Evolutionary conservation across 2,113 vertebrate genomes (phyloP), one percentile per base, ranked within the genome.

Genomic region (Anser cygnoides): DNA sequence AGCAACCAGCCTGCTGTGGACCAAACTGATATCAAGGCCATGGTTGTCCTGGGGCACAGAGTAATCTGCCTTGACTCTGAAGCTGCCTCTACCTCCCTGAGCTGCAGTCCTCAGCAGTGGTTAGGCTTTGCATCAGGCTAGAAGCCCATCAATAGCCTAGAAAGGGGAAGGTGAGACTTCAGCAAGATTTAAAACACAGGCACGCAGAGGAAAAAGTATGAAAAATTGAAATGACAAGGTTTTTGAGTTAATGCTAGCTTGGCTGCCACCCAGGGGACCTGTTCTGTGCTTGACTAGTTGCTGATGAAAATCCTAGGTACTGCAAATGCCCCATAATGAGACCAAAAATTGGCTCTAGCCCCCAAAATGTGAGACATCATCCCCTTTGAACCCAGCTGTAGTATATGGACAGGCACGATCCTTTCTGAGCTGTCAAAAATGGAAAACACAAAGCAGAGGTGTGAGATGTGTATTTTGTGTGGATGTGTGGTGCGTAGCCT

Each of bases 261-360:
- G 87, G 31, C 35, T 70, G 17, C 49, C 37, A 37, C 20, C n/a
- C 37, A 18, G 28, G 58, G 79, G 70, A 85, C 39, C 73, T 54
- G 18, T 18, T 92, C 63, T 4, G 4, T 0, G 2, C 46, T 85
- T 90, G 63, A 41, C 50, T 49, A 41, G 14, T 33, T 82, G 89
- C 66, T 84, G 72, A 7, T 80, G 67, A 84, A 96, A 96, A 96
- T 62, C n/a, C 19, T 57, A 67, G 37, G 50, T 67, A 35, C 63
- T 23, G 15, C 31, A 86, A 91, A 86, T 74, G 61, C 13, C 19
- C 31, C 33, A 26, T 33, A 85, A 84, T 67, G 58, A 80, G 37
- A 33, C 13, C 7, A 77, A 92, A 81, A 63, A 61, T 11, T 44
- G 0, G 0, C 35, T 72, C 22, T 61, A 74, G 31, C 2, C 6